Conservation (phyloP, 2,113 vertebrate species). For the Anhinga anhinga region DNA sequence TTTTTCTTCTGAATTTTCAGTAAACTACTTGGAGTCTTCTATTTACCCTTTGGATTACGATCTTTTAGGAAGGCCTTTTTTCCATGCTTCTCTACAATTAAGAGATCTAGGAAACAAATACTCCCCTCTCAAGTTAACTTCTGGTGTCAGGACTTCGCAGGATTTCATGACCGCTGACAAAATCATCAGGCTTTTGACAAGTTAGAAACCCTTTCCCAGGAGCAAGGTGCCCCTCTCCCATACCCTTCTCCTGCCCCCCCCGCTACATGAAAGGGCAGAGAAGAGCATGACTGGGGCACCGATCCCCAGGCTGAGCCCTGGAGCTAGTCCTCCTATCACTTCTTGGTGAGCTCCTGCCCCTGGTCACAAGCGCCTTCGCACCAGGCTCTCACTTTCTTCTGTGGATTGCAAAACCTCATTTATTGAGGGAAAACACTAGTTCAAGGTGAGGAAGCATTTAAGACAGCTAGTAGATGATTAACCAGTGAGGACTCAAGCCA, state of each 20-base stretch:
- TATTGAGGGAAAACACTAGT: background rate
- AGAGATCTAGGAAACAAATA: background rate
- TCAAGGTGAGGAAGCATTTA: background rate
- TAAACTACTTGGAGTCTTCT: background rate
- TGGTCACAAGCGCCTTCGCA: background rate
- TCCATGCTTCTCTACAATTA: background rate
- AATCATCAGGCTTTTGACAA: background rate
- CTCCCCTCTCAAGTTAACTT: background rate
- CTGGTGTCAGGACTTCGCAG: background rate
- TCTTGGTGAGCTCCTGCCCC: background rate
- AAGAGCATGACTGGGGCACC: background rate
- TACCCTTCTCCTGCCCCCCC: background rate
- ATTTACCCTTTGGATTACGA: background rate
- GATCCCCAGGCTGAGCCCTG: background rate
- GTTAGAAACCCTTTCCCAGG: background rate
- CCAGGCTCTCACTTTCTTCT: background rate
- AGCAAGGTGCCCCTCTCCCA: background rate
- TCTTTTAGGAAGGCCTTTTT: background rate
- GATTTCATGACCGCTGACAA: background rate
- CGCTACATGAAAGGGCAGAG: rapidly evolving
- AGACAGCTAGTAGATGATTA: slow-evolving; percentile 40
- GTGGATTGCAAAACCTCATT: background rate
- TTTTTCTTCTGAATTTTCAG: background rate
- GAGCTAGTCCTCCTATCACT: background rate
- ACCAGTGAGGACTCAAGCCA: background rate